Evolutionary conservation across 2,113 vertebrate species (phyloP).

Genomic region (Polypterus senegalus): DNA sequence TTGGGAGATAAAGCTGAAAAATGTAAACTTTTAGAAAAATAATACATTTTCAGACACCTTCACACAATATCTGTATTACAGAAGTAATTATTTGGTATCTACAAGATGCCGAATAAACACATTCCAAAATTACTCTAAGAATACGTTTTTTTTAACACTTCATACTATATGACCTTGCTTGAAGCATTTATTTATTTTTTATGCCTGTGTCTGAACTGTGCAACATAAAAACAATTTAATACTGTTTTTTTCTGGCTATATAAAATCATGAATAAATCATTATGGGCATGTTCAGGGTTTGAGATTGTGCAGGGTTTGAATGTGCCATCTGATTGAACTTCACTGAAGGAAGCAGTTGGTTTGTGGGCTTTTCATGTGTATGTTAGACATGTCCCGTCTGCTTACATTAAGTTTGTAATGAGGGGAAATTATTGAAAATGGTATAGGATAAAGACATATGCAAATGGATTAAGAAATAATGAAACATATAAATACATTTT

Average conservation of each 20-base stretch:
- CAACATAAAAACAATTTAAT: too few relatives aligned
- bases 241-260: background rate
- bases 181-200: too few relatives aligned
- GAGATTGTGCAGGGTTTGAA: slow-evolving; percentile 8
- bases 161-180: too few relatives aligned
- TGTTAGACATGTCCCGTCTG: background rate
- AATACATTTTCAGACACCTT: too few relatives aligned
- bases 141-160: too few relatives aligned
- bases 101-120: too few relatives aligned
- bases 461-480: slow-evolving; percentile 13
- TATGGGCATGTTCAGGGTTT: slow-evolving; percentile 11
- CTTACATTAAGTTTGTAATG: slow-evolving; percentile 32
- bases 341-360: background rate
- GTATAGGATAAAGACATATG: slow-evolving; percentile 17
- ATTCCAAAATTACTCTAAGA: too few relatives aligned
- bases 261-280: slow-evolving; percentile 4
- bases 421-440: slow-evolving; percentile 35
- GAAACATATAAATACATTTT: slow-evolving; percentile 56
- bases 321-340: background rate
- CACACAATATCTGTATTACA: too few relatives aligned
- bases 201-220: too few relatives aligned
- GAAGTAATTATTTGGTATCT: too few relatives aligned
- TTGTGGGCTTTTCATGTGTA: background rate
- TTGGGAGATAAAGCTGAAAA: too few relatives aligned
- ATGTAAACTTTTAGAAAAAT: too few relatives aligned